These are phyloP conservation scores for Acanthurus tractus DNA, from an alignment of 2,797 vertebrate genomes.

Conservation along the genomic window DNA sequence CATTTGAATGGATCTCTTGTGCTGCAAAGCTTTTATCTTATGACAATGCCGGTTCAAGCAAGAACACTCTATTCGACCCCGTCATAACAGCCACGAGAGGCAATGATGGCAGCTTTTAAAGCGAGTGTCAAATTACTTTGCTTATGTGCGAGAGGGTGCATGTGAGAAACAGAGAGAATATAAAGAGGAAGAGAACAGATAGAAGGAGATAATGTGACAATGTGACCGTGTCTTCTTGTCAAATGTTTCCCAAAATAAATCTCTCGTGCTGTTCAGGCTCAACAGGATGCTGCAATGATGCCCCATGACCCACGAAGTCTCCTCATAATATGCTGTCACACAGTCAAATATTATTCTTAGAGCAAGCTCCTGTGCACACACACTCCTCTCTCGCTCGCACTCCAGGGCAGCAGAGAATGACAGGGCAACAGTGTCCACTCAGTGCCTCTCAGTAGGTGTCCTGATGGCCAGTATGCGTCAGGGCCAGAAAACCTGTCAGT, in stretches of 20 bases:
- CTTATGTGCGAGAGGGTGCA: constrained; percentile 2
- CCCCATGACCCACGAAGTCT: constrained; percentile 22
- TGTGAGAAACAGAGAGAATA: constrained; percentile 15
- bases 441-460: constrained; percentile 44
- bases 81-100: constrained; percentile 27
- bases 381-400: constrained; percentile 11
- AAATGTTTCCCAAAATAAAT: constrained; percentile 69
- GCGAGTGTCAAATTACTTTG: constrained; percentile 34
- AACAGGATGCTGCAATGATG: constrained; percentile 30
- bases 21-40: constrained; percentile 45
- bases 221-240: constrained; percentile 46
- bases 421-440: constrained; percentile 37
- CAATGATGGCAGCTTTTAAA: constrained; percentile 31
- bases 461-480: constrained; percentile 21
- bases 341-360: constrained; percentile 43
- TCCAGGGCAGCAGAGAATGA: constrained; percentile 34
- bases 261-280: constrained; percentile 37
- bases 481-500: constrained; percentile 48
- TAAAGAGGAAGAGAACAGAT: constrained; percentile 11
- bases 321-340: constrained; percentile 53
- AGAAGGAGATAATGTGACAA: constrained; percentile 49
- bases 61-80: constrained; percentile 32
- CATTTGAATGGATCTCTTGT: constrained; percentile 41
- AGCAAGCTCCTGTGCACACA: constrained; percentile 9
- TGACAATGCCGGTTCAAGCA: constrained; percentile 2